Evolutionary conservation across 2,888 invertebrate species (phyloP).

Genomic region (Corythucha ciliata): DNA sequence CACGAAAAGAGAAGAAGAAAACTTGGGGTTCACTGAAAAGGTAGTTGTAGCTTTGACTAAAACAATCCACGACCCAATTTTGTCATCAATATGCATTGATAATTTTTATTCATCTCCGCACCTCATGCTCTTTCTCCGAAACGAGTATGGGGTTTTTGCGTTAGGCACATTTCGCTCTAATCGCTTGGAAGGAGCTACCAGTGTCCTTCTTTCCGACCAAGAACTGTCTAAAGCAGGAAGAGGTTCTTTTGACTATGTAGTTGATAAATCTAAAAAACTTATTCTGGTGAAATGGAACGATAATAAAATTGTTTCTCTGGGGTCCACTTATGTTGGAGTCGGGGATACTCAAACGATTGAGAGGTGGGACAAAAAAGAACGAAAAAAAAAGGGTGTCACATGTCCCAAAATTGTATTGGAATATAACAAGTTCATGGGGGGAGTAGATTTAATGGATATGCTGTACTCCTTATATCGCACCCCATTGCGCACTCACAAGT

Average conservation of each 20-base stretch:
- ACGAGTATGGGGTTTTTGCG: slow-evolving; percentile 5
- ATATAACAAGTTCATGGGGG: no score
- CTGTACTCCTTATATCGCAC: no score
- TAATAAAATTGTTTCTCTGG: background rate
- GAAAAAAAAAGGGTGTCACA: no score
- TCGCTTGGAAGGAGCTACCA: background rate
- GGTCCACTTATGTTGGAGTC: slow-evolving; percentile 5
- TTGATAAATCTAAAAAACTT: background rate
- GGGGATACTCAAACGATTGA: no score
- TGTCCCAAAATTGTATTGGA: no score
- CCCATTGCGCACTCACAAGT: no score
- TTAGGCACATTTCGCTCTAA: slow-evolving; percentile 7
- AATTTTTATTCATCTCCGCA: slow-evolving; percentile 9
- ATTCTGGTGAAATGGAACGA: background rate
- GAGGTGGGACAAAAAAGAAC: no score
- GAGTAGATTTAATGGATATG: no score
- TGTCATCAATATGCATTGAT: background rate
- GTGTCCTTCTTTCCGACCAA: background rate
- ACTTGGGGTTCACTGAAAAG: background rate
- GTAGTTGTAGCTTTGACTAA: background rate
- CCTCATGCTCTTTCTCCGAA: background rate
- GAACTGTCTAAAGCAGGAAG: slow-evolving; percentile 3
- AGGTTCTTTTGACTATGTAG: background rate
- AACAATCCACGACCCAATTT: background rate
- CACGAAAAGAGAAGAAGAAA: background rate